A percentile compares a stretch with the other conserved stretches of the same genome.
Conservation (phyloP, 2,113 vertebrate species). For the Mustelus asterias region DNA sequence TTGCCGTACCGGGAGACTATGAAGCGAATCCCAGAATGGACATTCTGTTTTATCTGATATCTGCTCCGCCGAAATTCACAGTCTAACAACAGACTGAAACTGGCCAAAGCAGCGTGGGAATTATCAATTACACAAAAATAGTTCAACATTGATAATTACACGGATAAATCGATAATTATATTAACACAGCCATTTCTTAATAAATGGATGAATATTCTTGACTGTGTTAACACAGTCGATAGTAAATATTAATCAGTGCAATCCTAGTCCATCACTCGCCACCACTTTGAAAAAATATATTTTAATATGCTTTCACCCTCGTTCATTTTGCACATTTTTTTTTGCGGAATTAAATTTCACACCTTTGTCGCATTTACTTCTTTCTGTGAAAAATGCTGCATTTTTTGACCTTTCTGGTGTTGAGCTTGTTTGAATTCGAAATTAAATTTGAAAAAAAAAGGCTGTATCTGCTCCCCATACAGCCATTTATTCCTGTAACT, state of each 20-base stretch:
- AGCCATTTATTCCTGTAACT: background rate
- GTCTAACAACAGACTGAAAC: background rate
- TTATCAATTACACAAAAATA: background rate
- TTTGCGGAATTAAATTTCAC: slow-evolving; percentile 34
- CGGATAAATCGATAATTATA: background rate
- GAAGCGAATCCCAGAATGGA: background rate
- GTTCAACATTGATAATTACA: background rate
- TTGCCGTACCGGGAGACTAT: too few species aligned
- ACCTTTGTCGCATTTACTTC: slow-evolving; percentile 62
- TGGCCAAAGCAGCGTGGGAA: too few species aligned
- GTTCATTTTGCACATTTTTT: background rate
- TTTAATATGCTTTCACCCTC: background rate
- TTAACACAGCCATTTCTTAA: background rate
- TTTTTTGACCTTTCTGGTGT: slow-evolving; percentile 51
- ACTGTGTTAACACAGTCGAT: background rate
- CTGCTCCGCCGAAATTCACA: background rate
- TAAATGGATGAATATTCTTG: background rate
- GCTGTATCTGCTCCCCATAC: background rate
- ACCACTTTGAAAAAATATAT: background rate
- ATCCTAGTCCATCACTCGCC: background rate
- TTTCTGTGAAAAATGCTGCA: slow-evolving; percentile 52
- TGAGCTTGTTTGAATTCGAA: background rate
- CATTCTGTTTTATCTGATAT: background rate
- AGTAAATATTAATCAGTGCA: background rate
- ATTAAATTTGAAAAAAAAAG: background rate